Evolutionary conservation across 2,888 invertebrate genomes (phyloP).

Genomic region (Epistrophe eligans): DNA sequence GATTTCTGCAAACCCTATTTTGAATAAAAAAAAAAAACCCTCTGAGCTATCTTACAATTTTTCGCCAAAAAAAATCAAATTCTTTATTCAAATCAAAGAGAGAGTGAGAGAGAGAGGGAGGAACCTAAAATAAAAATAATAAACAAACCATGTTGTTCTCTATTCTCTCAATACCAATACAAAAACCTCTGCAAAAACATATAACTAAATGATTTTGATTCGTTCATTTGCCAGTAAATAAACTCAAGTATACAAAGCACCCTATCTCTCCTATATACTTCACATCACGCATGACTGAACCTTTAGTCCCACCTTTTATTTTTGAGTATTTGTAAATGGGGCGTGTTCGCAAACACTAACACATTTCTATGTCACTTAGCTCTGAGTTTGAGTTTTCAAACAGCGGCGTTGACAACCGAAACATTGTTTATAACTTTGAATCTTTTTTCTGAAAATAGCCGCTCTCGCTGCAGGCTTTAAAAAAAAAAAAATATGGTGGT

Average conservation of each 20-base stretch:
- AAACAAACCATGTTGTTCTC: conserved; percentile 13
- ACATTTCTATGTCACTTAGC: background rate
- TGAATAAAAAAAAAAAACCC: background rate
- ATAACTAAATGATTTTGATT: conserved; percentile 41
- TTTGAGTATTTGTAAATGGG: conserved; percentile 38
- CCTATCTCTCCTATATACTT: conserved; percentile 58
- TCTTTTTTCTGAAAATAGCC: conserved; percentile 40
- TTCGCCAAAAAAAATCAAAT: background rate
- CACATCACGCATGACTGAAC: conserved; percentile 65
- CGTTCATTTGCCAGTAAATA: conserved; percentile 33
- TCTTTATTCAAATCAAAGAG: background rate
- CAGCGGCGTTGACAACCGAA: conserved; percentile 48
- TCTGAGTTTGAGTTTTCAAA: conserved; percentile 18
- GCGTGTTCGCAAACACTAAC: conserved; percentile 40
- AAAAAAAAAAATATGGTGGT: conserved; percentile 2
- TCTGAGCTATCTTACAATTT: background rate
- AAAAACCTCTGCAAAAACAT: background rate
- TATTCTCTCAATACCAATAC: conserved; percentile 51
- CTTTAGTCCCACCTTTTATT: conserved; percentile 50
- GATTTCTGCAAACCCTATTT: too few species aligned
- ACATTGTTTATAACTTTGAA: conserved; percentile 63
- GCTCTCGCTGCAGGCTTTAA: conserved; percentile 11
- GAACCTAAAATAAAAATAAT: conserved; percentile 2
- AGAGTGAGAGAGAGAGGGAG: background rate
- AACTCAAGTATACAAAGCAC: conserved; percentile 40